Percentiles rank a stretch among this genome's conserved stretches.
phyloP scores from a whole-genome alignment of 2,888 invertebrate species.

The Drosophila mettleri region DNA sequence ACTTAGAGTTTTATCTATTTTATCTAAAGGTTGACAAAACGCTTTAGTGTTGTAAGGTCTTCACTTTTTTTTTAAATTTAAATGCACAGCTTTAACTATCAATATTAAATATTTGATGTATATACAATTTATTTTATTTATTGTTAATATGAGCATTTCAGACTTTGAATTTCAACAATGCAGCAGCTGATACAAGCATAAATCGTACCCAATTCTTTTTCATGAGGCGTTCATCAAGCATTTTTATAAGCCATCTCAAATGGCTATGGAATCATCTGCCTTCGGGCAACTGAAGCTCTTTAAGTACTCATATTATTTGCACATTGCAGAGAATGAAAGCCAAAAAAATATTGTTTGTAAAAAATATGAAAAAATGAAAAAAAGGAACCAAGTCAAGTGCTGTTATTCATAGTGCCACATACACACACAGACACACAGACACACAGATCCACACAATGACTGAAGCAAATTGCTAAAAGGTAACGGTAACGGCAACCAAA shows the following conservation, averaged over 20 bases:
- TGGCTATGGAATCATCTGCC: constrained; percentile 16
- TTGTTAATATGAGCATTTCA: too few relatives aligned
- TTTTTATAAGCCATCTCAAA: constrained; percentile 10
- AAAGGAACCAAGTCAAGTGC: constrained; percentile 72
- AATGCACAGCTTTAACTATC: too few relatives aligned
- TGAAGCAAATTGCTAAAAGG: constrained; percentile 72
- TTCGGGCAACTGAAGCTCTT: constrained; percentile 38
- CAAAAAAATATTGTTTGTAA: constrained; percentile 15
- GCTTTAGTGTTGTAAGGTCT: too few relatives aligned
- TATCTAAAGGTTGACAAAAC: neutral
- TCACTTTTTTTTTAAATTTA: too few relatives aligned
- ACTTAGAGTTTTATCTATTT: neutral
- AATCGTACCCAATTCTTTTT: neutral
- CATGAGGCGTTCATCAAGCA: constrained; percentile 17
- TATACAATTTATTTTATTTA: too few relatives aligned
- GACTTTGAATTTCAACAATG: too few relatives aligned
- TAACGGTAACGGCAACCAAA: constrained; percentile 68
- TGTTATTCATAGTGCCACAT: constrained; percentile 70
- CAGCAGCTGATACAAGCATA: neutral
- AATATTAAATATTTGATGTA: too few relatives aligned
- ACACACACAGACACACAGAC: constrained; percentile 25
- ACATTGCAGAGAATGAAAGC: constrained; percentile 44
- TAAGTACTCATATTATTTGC: constrained; percentile 74
- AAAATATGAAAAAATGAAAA: constrained; percentile 28
- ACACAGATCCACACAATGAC: constrained; percentile 15